A percentile compares a stretch with the other conserved stretches of the same genome.
Conservation (phyloP, 2,888 invertebrate genomes). For the Morpho helenor region DNA sequence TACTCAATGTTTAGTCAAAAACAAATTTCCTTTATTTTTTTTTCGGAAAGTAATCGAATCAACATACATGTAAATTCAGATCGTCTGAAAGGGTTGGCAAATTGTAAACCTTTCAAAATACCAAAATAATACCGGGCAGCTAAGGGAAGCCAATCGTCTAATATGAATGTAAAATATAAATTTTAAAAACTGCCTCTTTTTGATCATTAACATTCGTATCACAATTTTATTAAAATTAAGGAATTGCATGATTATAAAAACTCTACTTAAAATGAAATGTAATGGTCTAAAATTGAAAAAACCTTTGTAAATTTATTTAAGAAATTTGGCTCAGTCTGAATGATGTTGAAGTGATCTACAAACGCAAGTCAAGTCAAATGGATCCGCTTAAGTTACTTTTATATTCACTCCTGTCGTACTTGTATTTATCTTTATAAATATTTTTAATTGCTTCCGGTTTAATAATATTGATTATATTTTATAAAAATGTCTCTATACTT, state of each 20-base stretch:
- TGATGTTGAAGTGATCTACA: constrained; percentile 5
- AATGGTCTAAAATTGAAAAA: neutral
- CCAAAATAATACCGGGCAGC: neutral
- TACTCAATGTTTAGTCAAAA: neutral
- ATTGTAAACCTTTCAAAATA: too few species aligned
- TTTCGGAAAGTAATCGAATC: constrained; percentile 18
- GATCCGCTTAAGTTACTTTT: neutral
- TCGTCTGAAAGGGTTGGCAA: constrained; percentile 2
- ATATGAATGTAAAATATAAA: neutral
- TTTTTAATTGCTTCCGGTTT: too few species aligned
- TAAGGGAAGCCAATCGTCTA: too few species aligned
- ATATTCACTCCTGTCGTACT: too few species aligned
- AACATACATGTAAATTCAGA: constrained; percentile 17
- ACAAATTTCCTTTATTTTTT: constrained; percentile 20
- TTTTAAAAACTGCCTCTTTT: neutral
- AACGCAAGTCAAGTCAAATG: constrained; percentile 4
- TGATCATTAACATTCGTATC: too few species aligned
- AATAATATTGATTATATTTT: too few species aligned
- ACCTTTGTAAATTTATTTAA: neutral
- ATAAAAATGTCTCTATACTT: too few species aligned
- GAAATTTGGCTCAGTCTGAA: constrained; percentile 2
- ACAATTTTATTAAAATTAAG: too few species aligned
- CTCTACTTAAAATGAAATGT: too few species aligned
- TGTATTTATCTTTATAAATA: too few species aligned
- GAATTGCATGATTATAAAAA: too few species aligned